phyloP scores from a whole-genome alignment of 2,888 invertebrate species.

The Oscheius sp. region DNA sequence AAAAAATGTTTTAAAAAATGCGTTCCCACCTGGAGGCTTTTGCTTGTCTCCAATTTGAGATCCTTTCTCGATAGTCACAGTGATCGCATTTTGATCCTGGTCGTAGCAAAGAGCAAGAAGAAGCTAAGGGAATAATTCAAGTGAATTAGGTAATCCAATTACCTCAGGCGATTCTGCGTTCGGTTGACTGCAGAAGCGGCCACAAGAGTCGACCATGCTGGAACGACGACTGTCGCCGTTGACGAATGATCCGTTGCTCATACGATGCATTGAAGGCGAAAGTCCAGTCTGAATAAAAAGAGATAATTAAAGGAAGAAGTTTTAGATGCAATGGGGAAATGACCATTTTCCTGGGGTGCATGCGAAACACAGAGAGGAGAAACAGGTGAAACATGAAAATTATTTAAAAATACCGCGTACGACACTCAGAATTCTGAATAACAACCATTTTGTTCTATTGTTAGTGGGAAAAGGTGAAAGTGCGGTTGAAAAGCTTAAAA shows the following conservation, averaged over 20 bases:
- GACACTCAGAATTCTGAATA: too few relatives aligned
- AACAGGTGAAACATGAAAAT: too few relatives aligned
- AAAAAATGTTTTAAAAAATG: too few relatives aligned
- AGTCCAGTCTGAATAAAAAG: constrained; percentile 23
- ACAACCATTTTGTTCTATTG: too few relatives aligned
- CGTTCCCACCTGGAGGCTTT: constrained; percentile 29
- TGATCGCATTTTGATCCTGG: constrained; percentile 15
- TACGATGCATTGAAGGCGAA: constrained; percentile 33
- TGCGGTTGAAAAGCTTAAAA: too few relatives aligned
- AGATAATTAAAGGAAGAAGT: neutral
- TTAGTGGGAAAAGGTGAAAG: too few relatives aligned
- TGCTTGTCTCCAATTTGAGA: constrained; percentile 32
- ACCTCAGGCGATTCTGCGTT: constrained; percentile 59
- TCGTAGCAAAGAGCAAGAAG: constrained; percentile 27
- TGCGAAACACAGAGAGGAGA: too few relatives aligned
- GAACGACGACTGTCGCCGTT: constrained; percentile 55
- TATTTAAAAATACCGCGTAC: too few relatives aligned
- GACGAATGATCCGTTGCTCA: constrained; percentile 28
- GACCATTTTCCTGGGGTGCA: too few relatives aligned
- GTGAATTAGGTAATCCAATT: neutral
- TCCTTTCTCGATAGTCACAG: constrained; percentile 24
- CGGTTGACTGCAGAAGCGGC: constrained; percentile 62
- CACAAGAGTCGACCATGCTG: constrained; percentile 61
- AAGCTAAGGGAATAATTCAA: too few relatives aligned
- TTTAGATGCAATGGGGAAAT: too few relatives aligned